These are phyloP conservation scores for Cricetomys ansorgei DNA, from an alignment of 2,113 vertebrate genomes.

Conservation along the genomic window DNA sequence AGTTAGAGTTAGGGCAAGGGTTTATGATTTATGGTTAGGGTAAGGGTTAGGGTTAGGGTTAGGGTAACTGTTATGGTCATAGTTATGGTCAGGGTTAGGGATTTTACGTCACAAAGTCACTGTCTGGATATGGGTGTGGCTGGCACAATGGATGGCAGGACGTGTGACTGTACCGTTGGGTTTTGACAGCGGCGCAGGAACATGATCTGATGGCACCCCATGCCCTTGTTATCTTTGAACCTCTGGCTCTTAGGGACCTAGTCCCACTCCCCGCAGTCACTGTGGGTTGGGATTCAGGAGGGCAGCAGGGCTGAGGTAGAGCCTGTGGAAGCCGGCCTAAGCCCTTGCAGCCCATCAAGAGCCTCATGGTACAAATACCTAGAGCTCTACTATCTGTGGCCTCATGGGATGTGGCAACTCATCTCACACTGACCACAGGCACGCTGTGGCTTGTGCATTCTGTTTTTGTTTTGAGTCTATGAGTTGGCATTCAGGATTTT, in stretches of 20 bases:
- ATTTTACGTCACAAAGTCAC: no score
- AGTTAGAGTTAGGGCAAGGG: no score
- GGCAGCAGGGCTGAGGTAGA: not conserved
- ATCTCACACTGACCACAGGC: not conserved
- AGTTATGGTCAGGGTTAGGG: no score
- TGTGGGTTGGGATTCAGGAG: no score
- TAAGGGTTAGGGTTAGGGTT: no score
- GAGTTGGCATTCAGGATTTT: not conserved
- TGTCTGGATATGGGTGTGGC: not conserved
- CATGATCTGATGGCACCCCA: not conserved
- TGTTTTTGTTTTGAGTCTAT: accelerated
- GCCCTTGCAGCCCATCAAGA: not conserved
- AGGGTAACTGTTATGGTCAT: no score
- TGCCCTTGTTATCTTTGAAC: not conserved
- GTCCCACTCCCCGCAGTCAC: not conserved
- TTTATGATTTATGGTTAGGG: no score
- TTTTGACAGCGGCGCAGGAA: not conserved
- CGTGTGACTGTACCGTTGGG: not conserved
- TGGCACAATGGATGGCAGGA: accelerated
- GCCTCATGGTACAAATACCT: not conserved
- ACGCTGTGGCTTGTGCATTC: no score
- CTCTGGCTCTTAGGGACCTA: accelerated
- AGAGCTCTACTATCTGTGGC: not conserved
- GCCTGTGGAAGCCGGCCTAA: accelerated
- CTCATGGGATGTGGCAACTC: accelerated